phyloP scores from a whole-genome alignment of 2,797 vertebrate species.

The Selene dorsalis region DNA sequence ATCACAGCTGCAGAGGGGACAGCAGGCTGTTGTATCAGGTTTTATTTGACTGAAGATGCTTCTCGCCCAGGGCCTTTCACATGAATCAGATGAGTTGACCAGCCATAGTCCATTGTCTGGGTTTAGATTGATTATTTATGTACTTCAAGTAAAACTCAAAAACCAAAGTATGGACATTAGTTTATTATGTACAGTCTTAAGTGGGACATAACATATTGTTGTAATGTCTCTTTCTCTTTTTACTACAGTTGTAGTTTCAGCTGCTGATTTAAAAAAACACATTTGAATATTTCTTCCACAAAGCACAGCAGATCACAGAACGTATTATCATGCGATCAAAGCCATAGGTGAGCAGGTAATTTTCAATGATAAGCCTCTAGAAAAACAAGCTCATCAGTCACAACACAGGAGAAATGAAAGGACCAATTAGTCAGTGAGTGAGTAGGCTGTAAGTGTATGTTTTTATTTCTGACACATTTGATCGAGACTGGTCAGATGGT shows the following conservation, averaged over 20 bases:
- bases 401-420: background rate
- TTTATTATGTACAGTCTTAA: background rate
- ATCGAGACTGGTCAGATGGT: background rate
- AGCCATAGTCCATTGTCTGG: background rate
- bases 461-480: conserved; percentile 21
- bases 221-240: background rate
- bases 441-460: background rate
- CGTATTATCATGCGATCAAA: background rate
- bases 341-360: background rate
- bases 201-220: background rate
- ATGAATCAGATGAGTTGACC: conserved; percentile 25
- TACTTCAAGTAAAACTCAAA: conserved; percentile 26
- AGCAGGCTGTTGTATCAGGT: conserved; percentile 71
- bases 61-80: conserved; percentile 34
- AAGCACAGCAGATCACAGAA: background rate
- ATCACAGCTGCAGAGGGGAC: conserved; percentile 65
- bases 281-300: background rate
- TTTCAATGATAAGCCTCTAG: background rate
- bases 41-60: conserved; percentile 49
- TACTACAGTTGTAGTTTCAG: background rate
- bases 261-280: conserved; percentile 1
- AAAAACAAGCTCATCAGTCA: background rate
- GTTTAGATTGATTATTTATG: conserved; percentile 16
- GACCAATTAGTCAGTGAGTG: background rate
- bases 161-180: no score